Evolutionary conservation across 1,140 invertebrate species (phyloP).

Genomic region (Eriocheir sinensis): DNA sequence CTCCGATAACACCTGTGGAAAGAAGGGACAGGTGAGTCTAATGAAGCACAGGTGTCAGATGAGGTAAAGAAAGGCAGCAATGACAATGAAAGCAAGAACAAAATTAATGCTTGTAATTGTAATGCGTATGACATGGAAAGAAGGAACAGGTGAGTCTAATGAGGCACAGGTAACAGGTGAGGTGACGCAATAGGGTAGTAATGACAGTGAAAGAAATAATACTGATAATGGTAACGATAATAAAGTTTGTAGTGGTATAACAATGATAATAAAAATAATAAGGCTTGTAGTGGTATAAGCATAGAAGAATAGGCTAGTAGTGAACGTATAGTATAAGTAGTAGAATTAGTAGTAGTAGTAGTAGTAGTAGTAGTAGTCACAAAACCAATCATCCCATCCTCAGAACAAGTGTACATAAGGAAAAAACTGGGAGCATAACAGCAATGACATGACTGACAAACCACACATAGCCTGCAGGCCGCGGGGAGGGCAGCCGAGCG

Average conservation of each 20-base stretch:
- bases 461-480: neutral
- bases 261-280: too few relatives aligned
- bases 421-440: neutral
- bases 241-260: too few relatives aligned
- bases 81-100: neutral
- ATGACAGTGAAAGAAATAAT: neutral
- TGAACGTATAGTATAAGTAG: too few relatives aligned
- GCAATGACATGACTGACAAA: neutral
- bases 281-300: too few relatives aligned
- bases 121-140: neutral
- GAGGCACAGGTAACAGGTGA: neutral
- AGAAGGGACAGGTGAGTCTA: neutral
- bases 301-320: too few relatives aligned
- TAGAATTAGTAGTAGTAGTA: too few relatives aligned
- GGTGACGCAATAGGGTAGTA: neutral
- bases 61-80: neutral
- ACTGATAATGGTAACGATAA: too few relatives aligned
- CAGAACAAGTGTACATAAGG: too few relatives aligned
- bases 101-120: neutral
- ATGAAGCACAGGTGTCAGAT: too few relatives aligned
- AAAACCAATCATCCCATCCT: too few relatives aligned
- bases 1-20: slow-evolving; percentile 75
- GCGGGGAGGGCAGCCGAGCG: neutral
- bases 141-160: neutral
- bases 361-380: too few relatives aligned